These are phyloP conservation scores for Columbina picui DNA, from an alignment of 2,113 vertebrate species.

Conservation along the genomic window DNA sequence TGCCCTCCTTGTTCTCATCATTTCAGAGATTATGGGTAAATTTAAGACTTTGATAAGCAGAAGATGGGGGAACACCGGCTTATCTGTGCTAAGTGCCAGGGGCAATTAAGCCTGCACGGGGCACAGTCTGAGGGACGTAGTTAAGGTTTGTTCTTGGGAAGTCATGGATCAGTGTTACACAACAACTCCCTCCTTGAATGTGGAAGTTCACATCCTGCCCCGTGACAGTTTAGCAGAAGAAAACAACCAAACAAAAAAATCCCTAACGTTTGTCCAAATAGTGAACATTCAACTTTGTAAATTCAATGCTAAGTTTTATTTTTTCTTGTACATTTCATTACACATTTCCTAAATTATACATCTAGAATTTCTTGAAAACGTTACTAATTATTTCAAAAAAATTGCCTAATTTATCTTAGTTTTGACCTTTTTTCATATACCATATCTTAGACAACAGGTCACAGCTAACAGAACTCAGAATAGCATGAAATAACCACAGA, in stretches of 20 bases:
- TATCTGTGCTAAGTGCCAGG: background rate
- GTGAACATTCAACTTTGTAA: background rate
- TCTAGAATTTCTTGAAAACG: background rate
- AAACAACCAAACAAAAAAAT: accelerated
- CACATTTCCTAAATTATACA: background rate
- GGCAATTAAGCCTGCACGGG: background rate
- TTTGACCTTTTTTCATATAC: background rate
- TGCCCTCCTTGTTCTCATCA: background rate
- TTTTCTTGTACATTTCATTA: background rate
- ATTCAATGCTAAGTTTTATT: background rate
- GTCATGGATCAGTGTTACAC: background rate
- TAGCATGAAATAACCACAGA: background rate
- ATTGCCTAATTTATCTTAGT: background rate
- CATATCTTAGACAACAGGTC: background rate
- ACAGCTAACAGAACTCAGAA: background rate
- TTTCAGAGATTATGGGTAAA: background rate
- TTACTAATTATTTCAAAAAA: background rate
- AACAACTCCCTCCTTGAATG: background rate
- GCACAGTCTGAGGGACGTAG: background rate
- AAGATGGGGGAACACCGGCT: background rate
- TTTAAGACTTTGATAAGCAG: background rate
- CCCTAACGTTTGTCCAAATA: background rate
- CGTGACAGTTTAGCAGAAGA: background rate
- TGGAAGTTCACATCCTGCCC: background rate
- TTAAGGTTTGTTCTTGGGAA: background rate